phyloP scores from a whole-genome alignment of 2,888 invertebrate species.

The Cenopis cana region DNA sequence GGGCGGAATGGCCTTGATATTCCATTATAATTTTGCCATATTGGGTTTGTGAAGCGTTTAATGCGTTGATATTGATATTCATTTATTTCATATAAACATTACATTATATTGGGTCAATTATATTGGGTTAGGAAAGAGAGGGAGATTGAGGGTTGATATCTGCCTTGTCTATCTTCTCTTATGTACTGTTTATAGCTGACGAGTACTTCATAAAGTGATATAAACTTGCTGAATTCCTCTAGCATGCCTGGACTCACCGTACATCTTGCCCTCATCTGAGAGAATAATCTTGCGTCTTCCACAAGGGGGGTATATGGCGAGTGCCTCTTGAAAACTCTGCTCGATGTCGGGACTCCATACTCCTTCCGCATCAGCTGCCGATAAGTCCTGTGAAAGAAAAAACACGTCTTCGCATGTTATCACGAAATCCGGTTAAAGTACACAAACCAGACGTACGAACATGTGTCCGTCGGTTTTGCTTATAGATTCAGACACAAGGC shows the following conservation, averaged over 20 bases:
- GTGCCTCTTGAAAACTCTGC: slow-evolving; percentile 99
- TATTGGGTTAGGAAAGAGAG: slow-evolving; percentile 9
- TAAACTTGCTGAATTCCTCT: slow-evolving; percentile 44
- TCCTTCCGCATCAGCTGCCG: slow-evolving; percentile 99
- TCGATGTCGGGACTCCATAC: slow-evolving; percentile 99
- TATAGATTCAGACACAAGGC: slow-evolving; percentile 57
- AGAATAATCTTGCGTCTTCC: slow-evolving; percentile 99
- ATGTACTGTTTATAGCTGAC: not conserved
- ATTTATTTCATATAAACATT: too few relatives aligned
- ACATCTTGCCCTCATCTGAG: slow-evolving; percentile 99
- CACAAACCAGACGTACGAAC: slow-evolving; percentile 66
- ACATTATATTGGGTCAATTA: slow-evolving; percentile 41
- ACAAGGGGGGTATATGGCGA: slow-evolving; percentile 99
- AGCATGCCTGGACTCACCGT: slow-evolving; percentile 93
- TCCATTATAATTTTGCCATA: slow-evolving; percentile 70
- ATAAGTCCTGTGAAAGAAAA: slow-evolving; percentile 88
- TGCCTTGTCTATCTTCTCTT: not conserved
- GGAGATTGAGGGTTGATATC: not conserved
- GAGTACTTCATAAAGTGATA: not conserved
- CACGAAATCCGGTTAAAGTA: slow-evolving; percentile 52
- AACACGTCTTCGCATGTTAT: slow-evolving; percentile 42
- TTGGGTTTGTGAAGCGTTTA: slow-evolving; percentile 59
- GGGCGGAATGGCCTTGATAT: slow-evolving; percentile 74
- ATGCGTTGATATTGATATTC: too few relatives aligned
- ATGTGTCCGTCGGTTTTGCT: slow-evolving; percentile 56